phyloP scores from a whole-genome alignment of 2,888 invertebrate species.

The Microctonus brassicae region DNA sequence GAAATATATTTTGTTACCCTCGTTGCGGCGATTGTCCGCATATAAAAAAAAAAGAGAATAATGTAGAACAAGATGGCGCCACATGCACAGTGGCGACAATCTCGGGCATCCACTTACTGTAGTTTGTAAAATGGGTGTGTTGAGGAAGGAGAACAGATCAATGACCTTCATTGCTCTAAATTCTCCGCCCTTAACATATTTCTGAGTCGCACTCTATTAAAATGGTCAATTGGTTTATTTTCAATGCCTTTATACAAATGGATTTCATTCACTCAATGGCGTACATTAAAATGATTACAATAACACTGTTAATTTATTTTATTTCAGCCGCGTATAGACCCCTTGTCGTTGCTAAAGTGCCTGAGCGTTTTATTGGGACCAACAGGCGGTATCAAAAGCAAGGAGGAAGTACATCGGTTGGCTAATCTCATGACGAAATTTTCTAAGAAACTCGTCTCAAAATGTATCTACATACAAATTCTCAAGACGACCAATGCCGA shows the following conservation, averaged over 20 bases:
- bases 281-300: background rate
- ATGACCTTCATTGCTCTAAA: slow-evolving; percentile 46
- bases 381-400: slow-evolving; percentile 89
- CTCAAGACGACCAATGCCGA: slow-evolving; percentile 88
- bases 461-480: slow-evolving; percentile 95
- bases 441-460: slow-evolving; percentile 94
- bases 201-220: background rate
- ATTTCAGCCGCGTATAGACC: slow-evolving; percentile 92
- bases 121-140: background rate
- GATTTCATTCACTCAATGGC: background rate
- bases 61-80: slow-evolving; percentile 48
- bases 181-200: background rate
- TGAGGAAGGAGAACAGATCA: slow-evolving; percentile 46
- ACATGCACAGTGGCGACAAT: slow-evolving; percentile 20
- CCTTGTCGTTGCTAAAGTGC: slow-evolving; percentile 88
- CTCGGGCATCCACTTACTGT: background rate
- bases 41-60: background rate
- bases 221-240: slow-evolving; percentile 3
- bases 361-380: slow-evolving; percentile 87
- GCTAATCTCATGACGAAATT: slow-evolving; percentile 96
- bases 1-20: background rate
- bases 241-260: background rate
- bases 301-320: slow-evolving; percentile 34
- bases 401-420: slow-evolving; percentile 88
- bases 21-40: background rate